These are phyloP conservation scores for Drosophila orena DNA, from an alignment of 1,140 invertebrate genomes.

Conservation along the genomic window DNA sequence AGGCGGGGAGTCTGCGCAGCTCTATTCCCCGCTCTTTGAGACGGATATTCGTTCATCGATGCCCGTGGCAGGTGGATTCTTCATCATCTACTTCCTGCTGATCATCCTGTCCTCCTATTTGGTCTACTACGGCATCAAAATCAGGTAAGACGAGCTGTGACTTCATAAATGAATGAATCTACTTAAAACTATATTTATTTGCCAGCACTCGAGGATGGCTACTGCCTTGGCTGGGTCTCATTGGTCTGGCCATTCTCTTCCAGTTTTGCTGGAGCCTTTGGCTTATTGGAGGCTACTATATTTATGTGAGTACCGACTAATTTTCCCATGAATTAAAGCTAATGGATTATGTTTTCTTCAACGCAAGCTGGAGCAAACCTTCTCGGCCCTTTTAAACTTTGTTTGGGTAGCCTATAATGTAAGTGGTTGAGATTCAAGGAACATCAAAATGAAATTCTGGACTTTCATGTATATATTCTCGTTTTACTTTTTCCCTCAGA, in stretches of 20 bases:
- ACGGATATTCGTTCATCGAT: conserved; percentile 91
- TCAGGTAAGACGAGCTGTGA: conserved; percentile 75
- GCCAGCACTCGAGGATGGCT: conserved; percentile 88
- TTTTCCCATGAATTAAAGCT: neutral
- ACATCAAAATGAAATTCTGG: too few relatives aligned
- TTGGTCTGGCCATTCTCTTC: conserved; percentile 90
- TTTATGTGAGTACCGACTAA: conserved; percentile 90
- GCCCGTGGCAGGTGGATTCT: conserved; percentile 89
- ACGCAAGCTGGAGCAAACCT: conserved; percentile 90
- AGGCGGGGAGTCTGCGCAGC: conserved; percentile 93
- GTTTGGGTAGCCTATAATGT: conserved; percentile 94
- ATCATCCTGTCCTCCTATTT: conserved; percentile 89
- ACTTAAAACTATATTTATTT: neutral
- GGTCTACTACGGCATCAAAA: conserved; percentile 86
- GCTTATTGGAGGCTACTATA: conserved; percentile 94
- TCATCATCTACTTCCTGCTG: conserved; percentile 90
- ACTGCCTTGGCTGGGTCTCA: conserved; percentile 91
- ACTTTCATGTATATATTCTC: neutral
- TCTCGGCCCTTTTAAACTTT: conserved; percentile 90
- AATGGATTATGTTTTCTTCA: neutral
- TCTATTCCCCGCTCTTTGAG: conserved; percentile 95
- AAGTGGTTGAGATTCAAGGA: conserved; percentile 81
- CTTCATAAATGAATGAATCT: accelerated
- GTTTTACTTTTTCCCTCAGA: conserved; percentile 86
- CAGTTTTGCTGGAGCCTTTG: conserved; percentile 93